A percentile compares a stretch with the other conserved stretches of the same genome.
Conservation (phyloP, 2,888 invertebrate genomes). For the Diabrotica balteata region DNA sequence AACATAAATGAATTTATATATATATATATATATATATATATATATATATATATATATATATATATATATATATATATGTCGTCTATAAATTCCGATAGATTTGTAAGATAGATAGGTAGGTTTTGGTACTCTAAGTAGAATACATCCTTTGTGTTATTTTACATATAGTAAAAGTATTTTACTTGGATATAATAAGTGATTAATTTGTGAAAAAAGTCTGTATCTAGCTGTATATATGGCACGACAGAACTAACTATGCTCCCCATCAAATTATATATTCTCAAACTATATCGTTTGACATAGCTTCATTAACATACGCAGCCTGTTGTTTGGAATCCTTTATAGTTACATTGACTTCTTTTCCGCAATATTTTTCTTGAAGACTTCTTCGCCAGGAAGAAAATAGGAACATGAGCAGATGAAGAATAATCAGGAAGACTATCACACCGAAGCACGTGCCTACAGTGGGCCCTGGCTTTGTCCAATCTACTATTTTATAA, state of each 20-base stretch:
- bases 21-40: no score
- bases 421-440: conserved; percentile 67
- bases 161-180: no score
- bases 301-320: conserved; percentile 46
- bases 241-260: conserved; percentile 6
- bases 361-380: conserved; percentile 36
- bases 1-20: no score
- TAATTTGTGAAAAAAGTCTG: neutral
- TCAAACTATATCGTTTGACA: conserved; percentile 45
- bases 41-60: no score
- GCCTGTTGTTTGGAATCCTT: conserved; percentile 34
- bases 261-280: conserved; percentile 11
- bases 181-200: no score
- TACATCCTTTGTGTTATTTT: no score
- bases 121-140: no score
- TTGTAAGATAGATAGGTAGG: no score
- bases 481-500: conserved; percentile 82
- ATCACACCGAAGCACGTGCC: conserved; percentile 68
- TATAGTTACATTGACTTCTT: conserved; percentile 22
- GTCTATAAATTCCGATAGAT: no score
- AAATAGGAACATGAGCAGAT: conserved; percentile 66
- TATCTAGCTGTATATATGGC: conserved; percentile 7
- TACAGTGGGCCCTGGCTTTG: conserved; percentile 67
- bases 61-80: no score
- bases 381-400: conserved; percentile 55